Conservation (phyloP, 2,797 vertebrate species). For the Podargus strigoides region DNA sequence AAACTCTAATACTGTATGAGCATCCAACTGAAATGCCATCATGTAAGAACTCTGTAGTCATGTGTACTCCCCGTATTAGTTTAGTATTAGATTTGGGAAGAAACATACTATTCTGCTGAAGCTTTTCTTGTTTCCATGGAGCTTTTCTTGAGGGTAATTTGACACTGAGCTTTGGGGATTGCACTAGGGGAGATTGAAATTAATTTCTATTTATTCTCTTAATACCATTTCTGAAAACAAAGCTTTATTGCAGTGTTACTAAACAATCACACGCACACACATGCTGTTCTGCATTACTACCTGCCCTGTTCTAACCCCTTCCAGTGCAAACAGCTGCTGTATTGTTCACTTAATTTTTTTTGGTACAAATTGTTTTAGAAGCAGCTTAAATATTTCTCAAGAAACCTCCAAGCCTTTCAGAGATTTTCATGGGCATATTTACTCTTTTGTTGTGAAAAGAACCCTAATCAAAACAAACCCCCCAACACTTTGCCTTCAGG, state of each 20-base stretch:
- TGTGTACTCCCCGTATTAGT: neutral
- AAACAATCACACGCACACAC: neutral
- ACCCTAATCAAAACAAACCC: neutral
- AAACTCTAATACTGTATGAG: fast-evolving
- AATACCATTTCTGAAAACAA: neutral
- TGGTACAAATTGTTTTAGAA: neutral
- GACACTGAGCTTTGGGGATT: neutral
- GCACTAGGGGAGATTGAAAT: neutral
- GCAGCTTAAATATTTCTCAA: neutral
- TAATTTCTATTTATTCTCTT: neutral
- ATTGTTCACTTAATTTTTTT: neutral
- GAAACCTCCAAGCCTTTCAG: neutral
- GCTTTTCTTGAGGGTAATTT: neutral
- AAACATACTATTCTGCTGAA: neutral
- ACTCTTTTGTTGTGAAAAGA: neutral
- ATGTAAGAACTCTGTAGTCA: neutral
- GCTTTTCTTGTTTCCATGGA: neutral
- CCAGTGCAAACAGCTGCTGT: neutral
- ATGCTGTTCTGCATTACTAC: neutral
- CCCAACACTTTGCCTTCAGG: neutral
- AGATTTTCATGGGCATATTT: neutral
- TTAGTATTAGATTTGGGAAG: neutral
- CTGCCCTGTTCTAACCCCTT: neutral
- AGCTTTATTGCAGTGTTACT: neutral
- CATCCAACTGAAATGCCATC: neutral